Conservation (phyloP, 2,888 invertebrate species). For the Timema podura region DNA sequence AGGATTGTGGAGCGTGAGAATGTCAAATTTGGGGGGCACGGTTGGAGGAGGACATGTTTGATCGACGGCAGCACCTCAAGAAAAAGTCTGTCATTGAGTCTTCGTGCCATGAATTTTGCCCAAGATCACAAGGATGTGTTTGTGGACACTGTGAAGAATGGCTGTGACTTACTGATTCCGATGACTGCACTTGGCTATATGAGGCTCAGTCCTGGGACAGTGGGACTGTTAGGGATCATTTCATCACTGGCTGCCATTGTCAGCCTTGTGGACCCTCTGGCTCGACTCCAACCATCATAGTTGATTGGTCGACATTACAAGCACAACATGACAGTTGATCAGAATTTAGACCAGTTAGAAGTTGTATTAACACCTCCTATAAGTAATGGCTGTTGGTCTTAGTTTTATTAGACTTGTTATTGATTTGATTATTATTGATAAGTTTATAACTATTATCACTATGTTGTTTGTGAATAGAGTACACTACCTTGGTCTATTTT, state of each 20-base stretch:
- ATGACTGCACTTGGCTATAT: constrained; percentile 74
- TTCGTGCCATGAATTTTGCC: constrained; percentile 37
- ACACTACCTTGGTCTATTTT: too few relatives aligned
- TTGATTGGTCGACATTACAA: too few relatives aligned
- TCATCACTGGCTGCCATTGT: constrained; percentile 78
- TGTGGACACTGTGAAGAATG: constrained; percentile 79
- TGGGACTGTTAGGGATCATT: constrained; percentile 73
- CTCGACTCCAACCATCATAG: constrained; percentile 64
- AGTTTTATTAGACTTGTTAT: too few relatives aligned
- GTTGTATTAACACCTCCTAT: too few relatives aligned
- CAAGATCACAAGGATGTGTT: constrained; percentile 60
- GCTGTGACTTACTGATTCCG: constrained; percentile 84
- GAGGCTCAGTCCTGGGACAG: constrained; percentile 68
- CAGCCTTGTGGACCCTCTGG: constrained; percentile 69
- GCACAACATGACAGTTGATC: too few relatives aligned
- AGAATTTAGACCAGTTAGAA: too few relatives aligned
- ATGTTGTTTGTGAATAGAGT: too few relatives aligned
- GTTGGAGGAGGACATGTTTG: constrained; percentile 12
- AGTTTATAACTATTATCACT: too few relatives aligned
- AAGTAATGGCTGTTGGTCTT: too few relatives aligned
- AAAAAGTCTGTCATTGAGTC: constrained; percentile 22
- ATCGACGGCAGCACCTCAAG: constrained; percentile 4
- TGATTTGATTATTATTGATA: too few relatives aligned
- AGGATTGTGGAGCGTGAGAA: constrained; percentile 51
- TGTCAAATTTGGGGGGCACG: neutral